Conservation (phyloP, 1,140 invertebrate species). For the Conus ventricosus region DNA sequence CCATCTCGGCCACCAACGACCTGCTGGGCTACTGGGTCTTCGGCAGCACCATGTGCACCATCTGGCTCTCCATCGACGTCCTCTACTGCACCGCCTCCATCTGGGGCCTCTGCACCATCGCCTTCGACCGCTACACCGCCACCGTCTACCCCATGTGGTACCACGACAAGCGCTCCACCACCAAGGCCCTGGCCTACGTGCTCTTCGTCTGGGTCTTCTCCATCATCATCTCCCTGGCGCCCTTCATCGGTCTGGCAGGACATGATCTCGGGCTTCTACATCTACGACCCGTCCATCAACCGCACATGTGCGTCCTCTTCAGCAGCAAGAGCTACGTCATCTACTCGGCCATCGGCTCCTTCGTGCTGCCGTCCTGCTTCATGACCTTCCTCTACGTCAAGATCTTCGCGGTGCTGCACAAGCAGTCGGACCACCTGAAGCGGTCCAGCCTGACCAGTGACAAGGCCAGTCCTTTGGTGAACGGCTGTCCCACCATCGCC, state of each 20-base stretch:
- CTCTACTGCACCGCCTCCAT: constrained; percentile 76
- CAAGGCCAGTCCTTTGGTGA: background rate
- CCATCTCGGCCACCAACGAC: constrained; percentile 70
- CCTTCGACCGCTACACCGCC: constrained; percentile 74
- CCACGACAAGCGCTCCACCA: constrained; percentile 66
- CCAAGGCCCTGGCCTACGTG: constrained; percentile 70
- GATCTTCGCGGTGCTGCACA: constrained; percentile 85
- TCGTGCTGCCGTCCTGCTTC: constrained; percentile 96
- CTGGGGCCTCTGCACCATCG: constrained; percentile 74
- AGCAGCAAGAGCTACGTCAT: constrained; percentile 90
- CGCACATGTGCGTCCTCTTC: constrained; percentile 73
- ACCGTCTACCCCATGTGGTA: constrained; percentile 76
- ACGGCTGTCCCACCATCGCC: constrained; percentile 31
- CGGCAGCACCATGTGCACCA: constrained; percentile 67
- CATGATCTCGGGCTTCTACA: constrained; percentile 66
- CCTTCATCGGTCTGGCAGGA: constrained; percentile 73
- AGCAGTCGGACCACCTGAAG: constrained; percentile 37
- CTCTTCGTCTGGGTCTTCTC: constrained; percentile 75
- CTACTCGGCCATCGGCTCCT: constrained; percentile 95
- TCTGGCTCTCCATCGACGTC: constrained; percentile 73
- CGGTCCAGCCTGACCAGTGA: constrained; percentile 25
- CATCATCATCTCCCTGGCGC: constrained; percentile 71
- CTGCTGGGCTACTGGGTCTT: constrained; percentile 74
- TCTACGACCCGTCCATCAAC: constrained; percentile 58
- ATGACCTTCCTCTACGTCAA: constrained; percentile 98